Conservation (phyloP, 2,888 invertebrate species). For the Habrosyne pyritoides region DNA sequence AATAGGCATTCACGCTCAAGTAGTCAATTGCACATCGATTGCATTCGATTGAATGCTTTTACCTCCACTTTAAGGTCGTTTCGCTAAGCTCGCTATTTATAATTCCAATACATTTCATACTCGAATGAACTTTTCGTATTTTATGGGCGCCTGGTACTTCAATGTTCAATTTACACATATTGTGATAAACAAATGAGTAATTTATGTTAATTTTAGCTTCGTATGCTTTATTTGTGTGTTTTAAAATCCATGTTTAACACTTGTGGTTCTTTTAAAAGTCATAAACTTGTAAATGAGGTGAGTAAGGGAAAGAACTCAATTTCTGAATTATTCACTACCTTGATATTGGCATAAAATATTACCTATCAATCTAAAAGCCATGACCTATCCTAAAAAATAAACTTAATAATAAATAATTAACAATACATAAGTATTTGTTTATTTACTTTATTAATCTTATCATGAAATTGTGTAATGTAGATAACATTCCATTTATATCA, state of each 20-base stretch:
- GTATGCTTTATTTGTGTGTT: background rate
- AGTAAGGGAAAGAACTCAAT: no score
- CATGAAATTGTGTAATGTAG: background rate
- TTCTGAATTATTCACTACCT: background rate
- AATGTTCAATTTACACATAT: conserved; percentile 26
- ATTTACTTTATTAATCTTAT: background rate
- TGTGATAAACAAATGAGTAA: conserved; percentile 21
- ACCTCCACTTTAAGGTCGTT: conserved; percentile 63
- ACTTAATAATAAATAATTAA: no score
- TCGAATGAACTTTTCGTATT: conserved; percentile 37
- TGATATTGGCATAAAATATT: background rate
- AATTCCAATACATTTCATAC: conserved; percentile 45
- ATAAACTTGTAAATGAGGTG: background rate
- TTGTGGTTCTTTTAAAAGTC: background rate
- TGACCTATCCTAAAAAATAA: no score
- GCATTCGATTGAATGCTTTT: conserved; percentile 69
- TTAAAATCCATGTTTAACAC: background rate
- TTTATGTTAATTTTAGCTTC: conserved; percentile 13
- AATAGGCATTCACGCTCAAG: conserved; percentile 45
- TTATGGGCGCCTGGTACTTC: conserved; percentile 26
- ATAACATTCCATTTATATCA: no score
- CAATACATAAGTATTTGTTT: background rate
- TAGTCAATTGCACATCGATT: conserved; percentile 73
- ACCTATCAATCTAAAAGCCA: no score
- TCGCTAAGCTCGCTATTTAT: conserved; percentile 64